Conservation (phyloP, 1,140 invertebrate genomes). For the Epicauta chinensis region DNA sequence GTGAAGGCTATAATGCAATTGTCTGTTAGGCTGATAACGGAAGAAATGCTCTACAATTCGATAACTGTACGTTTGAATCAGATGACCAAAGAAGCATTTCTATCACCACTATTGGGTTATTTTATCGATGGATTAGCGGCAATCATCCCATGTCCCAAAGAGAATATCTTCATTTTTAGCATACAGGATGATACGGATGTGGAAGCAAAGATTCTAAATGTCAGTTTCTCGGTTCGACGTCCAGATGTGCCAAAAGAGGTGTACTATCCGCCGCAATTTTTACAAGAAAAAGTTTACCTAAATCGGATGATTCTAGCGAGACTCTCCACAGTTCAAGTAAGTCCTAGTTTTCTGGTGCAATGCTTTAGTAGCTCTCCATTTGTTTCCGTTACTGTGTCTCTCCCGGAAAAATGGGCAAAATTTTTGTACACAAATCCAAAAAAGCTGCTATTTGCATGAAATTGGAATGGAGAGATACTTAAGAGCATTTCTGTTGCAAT, state of each 20-base stretch:
- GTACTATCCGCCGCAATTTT: constrained; percentile 80
- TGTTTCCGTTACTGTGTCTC: too few relatives aligned
- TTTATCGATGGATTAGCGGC: constrained; percentile 89
- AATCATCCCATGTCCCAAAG: constrained; percentile 84
- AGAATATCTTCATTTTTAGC: constrained; percentile 91
- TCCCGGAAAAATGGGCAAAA: too few relatives aligned
- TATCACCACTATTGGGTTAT: constrained; percentile 83
- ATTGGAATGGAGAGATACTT: too few relatives aligned
- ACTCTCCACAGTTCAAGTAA: constrained; percentile 78
- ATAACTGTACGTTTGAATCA: constrained; percentile 90
- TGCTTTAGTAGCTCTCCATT: too few relatives aligned
- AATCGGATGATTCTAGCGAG: constrained; percentile 79
- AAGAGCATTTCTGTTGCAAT: too few relatives aligned
- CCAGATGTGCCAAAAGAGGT: constrained; percentile 71
- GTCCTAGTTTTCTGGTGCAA: too few relatives aligned
- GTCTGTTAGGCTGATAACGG: constrained; percentile 82
- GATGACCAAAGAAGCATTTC: constrained; percentile 88
- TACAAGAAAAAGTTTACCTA: constrained; percentile 91
- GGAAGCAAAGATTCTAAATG: constrained; percentile 79
- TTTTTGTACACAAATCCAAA: too few relatives aligned
- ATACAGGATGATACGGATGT: constrained; percentile 90
- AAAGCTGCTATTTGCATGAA: too few relatives aligned
- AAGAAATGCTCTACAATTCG: constrained; percentile 92
- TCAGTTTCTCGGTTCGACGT: constrained; percentile 85
- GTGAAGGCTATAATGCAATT: constrained; percentile 85